phyloP scores from a whole-genome alignment of 2,888 invertebrate genomes.

The Apantesis nais region DNA sequence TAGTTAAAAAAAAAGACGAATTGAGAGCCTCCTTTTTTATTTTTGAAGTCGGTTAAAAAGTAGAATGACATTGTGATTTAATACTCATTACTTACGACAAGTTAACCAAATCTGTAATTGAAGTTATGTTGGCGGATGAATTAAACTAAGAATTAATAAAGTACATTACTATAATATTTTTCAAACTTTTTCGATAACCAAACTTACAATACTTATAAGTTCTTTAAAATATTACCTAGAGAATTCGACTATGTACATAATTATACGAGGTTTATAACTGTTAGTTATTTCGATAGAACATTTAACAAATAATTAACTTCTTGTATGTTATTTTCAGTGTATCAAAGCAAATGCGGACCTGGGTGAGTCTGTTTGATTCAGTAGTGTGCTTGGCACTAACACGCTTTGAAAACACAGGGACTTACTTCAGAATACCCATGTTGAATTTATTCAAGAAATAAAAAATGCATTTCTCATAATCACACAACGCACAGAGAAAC shows the following conservation, averaged over 20 bases:
- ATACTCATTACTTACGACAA: too few species aligned
- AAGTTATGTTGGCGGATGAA: too few species aligned
- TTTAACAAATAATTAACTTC: slow-evolving; percentile 48
- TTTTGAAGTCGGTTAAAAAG: too few species aligned
- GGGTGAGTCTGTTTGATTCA: slow-evolving; percentile 71
- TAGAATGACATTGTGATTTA: too few species aligned
- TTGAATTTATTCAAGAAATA: neutral
- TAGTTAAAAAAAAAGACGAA: too few species aligned
- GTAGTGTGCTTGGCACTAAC: slow-evolving; percentile 61
- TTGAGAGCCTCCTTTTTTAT: too few species aligned
- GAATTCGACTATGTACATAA: neutral
- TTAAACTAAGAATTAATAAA: too few species aligned
- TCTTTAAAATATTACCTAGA: neutral
- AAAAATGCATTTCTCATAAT: neutral
- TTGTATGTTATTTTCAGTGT: slow-evolving; percentile 80
- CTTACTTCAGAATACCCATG: neutral
- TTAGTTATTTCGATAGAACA: neutral
- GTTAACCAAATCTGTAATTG: too few species aligned
- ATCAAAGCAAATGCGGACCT: slow-evolving; percentile 78
- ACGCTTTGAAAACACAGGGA: slow-evolving; percentile 49
- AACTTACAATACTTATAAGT: neutral
- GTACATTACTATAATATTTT: too few species aligned
- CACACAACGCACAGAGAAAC: neutral
- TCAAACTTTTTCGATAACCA: neutral
- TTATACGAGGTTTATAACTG: neutral